phyloP scores from a whole-genome alignment of 2,888 invertebrate species.

The Torymus auratus region DNA sequence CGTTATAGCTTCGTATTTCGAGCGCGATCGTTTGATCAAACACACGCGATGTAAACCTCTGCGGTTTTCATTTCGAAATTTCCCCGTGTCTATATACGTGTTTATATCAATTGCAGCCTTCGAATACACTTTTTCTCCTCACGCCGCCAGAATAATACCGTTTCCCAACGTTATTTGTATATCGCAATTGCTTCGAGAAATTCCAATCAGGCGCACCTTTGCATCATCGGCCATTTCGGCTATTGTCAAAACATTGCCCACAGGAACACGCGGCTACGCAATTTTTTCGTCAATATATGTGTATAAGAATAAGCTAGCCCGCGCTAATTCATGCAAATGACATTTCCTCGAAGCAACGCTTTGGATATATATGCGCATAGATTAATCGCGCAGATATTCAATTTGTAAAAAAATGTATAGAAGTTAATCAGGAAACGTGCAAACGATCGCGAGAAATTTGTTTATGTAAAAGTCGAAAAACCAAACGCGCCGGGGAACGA shows the following conservation, averaged over 20 bases:
- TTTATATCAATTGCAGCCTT: constrained; percentile 17
- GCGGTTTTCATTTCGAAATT: constrained; percentile 26
- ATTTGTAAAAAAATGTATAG: too few relatives aligned
- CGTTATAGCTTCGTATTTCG: not conserved
- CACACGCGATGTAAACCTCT: constrained; percentile 16
- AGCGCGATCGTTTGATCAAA: constrained; percentile 13
- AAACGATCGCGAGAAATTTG: not conserved
- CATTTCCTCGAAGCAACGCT: not conserved
- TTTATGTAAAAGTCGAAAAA: constrained; percentile 20
- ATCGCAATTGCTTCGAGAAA: constrained; percentile 44
- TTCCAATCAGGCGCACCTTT: constrained; percentile 27
- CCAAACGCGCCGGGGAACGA: too few relatives aligned
- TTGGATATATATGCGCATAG: not conserved
- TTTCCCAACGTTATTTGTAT: constrained; percentile 38
- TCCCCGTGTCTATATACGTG: not conserved
- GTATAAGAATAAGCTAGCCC: too few relatives aligned
- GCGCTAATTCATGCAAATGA: not conserved
- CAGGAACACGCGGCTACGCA: too few relatives aligned
- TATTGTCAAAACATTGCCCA: constrained; percentile 17
- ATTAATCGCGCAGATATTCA: too few relatives aligned
- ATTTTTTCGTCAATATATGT: too few relatives aligned
- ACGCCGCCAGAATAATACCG: constrained; percentile 1
- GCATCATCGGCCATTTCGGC: not conserved
- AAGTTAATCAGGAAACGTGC: too few relatives aligned
- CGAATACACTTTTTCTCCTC: not conserved